Percentiles rank a stretch among this genome's conserved stretches.
phyloP scores from a whole-genome alignment of 2,888 invertebrate species.

The Erebia epiphron region DNA sequence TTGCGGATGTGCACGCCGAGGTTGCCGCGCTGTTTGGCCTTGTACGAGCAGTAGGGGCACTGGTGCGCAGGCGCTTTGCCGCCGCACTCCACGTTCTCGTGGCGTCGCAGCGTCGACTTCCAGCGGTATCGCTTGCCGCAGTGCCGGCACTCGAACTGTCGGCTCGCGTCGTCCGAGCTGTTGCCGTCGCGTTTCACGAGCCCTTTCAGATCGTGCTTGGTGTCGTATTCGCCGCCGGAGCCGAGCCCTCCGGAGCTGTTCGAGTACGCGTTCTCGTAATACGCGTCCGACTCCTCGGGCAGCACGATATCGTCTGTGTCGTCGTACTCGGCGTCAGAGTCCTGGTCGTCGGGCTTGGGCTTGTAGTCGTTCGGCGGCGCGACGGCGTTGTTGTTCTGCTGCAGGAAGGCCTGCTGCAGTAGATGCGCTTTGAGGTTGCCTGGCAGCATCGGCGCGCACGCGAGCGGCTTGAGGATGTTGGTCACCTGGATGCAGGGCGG shows the following conservation, averaged over 20 bases:
- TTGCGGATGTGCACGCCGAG: slow-evolving; percentile 91
- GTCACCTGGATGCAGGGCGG: slow-evolving; percentile 60
- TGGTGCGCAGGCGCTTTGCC: slow-evolving; percentile 92
- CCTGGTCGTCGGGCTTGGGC: slow-evolving; percentile 72
- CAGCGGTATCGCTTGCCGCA: slow-evolving; percentile 94
- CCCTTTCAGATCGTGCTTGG: slow-evolving; percentile 67
- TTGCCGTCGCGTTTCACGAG: slow-evolving; percentile 56
- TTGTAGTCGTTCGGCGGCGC: slow-evolving; percentile 53
- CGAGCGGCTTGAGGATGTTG: slow-evolving; percentile 47
- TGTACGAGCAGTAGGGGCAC: slow-evolving; percentile 90
- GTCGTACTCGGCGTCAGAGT: slow-evolving; percentile 77
- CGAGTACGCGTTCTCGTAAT: slow-evolving; percentile 50
- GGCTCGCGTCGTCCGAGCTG: slow-evolving; percentile 77
- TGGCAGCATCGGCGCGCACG: slow-evolving; percentile 43
- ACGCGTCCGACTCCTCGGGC: slow-evolving; percentile 69
- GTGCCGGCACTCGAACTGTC: slow-evolving; percentile 90
- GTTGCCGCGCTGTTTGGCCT: slow-evolving; percentile 92
- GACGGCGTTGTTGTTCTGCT: slow-evolving; percentile 63
- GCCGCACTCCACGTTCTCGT: slow-evolving; percentile 93
- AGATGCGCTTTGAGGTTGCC: slow-evolving; percentile 64
- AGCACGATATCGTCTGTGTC: slow-evolving; percentile 80
- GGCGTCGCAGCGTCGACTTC: slow-evolving; percentile 92
- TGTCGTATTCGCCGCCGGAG: slow-evolving; percentile 44
- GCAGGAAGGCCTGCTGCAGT: slow-evolving; percentile 68
- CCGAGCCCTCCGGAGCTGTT: slow-evolving; percentile 36